A percentile compares a stretch with the other conserved stretches of the same genome.
Evolutionary conservation across 2,113 vertebrate species (phyloP).

Genomic region (Centropus unirufus): DNA sequence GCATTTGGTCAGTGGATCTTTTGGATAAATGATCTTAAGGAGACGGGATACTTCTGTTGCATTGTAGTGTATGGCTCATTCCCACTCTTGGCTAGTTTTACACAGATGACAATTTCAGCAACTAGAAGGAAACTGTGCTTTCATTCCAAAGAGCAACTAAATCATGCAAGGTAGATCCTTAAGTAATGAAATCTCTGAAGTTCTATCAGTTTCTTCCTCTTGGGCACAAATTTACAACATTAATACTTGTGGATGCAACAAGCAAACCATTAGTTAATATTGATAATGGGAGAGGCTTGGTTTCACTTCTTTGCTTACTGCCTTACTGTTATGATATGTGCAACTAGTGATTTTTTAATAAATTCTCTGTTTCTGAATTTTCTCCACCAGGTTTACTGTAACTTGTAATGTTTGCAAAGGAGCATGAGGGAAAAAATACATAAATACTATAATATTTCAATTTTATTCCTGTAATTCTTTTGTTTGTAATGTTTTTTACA

Average conservation of each 20-base stretch:
- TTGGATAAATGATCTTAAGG: neutral
- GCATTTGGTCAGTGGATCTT: neutral
- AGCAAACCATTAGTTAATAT: neutral
- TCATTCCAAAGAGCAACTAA: neutral
- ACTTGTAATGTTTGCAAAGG: neutral
- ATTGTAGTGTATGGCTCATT: rapidly evolving
- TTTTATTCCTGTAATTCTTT: neutral
- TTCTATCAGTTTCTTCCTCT: neutral
- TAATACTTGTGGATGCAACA: neutral
- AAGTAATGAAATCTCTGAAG: neutral
- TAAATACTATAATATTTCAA: neutral
- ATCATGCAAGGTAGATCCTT: neutral
- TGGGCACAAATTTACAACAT: neutral
- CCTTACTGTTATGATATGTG: neutral
- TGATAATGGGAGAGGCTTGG: neutral
- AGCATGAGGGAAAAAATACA: neutral
- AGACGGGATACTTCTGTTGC: neutral
- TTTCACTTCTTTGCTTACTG: neutral
- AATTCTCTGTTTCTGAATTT: neutral
- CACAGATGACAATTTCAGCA: neutral
- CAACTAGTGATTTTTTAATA: neutral
- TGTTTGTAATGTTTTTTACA: neutral
- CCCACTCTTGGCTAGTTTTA: neutral
- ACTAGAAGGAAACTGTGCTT: neutral
- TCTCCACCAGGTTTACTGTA: neutral